Evolutionary conservation across 2,113 vertebrate genomes (phyloP).

Genomic region (Pelodiscus sinensis): DNA sequence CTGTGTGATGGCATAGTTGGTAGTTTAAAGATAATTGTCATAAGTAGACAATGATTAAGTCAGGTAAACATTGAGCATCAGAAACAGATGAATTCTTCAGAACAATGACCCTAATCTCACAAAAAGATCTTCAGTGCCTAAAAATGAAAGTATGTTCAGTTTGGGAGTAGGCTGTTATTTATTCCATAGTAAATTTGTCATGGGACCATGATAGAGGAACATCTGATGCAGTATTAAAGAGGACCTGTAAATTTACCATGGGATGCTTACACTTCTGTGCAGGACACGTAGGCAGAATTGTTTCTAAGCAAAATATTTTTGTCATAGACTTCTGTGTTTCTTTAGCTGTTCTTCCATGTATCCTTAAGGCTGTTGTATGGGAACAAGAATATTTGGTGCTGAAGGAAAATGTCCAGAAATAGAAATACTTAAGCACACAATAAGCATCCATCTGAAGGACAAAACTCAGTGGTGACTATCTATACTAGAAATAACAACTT

Average conservation of each 20-base stretch:
- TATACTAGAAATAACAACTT: constrained; percentile 52
- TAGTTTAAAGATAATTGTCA: neutral
- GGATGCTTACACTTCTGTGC: neutral
- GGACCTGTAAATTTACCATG: neutral
- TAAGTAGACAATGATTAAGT: neutral
- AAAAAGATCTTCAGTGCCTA: neutral
- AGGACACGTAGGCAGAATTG: neutral
- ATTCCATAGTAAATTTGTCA: neutral
- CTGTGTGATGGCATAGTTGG: neutral
- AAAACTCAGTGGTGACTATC: constrained; percentile 46
- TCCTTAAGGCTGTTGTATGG: constrained; percentile 56
- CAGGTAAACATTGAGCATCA: neutral
- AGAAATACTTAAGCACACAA: constrained; percentile 47
- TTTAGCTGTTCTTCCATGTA: constrained; percentile 23
- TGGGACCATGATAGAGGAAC: neutral
- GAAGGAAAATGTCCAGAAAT: constrained; percentile 64
- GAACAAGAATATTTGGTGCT: constrained; percentile 57
- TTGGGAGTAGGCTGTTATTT: neutral
- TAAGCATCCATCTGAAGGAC: constrained; percentile 41
- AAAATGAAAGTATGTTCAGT: neutral
- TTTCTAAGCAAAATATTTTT: constrained; percentile 13
- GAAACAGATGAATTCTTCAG: neutral
- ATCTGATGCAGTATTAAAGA: neutral
- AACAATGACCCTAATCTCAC: neutral
- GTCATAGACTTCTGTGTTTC: neutral